Evolutionary conservation across 2,113 vertebrate genomes (phyloP).

Genomic region (Clinocottus analis): DNA sequence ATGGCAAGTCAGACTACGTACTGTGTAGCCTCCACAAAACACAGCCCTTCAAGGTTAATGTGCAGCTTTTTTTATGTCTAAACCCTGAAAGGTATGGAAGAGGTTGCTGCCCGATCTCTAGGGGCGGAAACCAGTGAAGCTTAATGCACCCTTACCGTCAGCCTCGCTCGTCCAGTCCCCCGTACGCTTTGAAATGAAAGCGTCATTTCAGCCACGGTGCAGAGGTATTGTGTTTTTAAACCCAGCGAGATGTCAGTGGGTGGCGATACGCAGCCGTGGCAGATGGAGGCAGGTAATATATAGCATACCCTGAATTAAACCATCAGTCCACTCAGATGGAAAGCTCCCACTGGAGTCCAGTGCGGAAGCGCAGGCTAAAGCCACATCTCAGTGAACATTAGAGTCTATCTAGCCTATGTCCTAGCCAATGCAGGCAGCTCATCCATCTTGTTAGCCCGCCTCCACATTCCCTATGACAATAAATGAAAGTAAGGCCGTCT

Average conservation of each 20-base stretch:
- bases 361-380: slow-evolving; percentile 28
- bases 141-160: slow-evolving; percentile 2
- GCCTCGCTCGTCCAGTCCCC: not conserved
- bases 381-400: slow-evolving; percentile 62
- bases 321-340: slow-evolving; percentile 44
- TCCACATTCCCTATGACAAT: slow-evolving; percentile 42
- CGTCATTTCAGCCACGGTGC: no score
- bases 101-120: slow-evolving; percentile 23
- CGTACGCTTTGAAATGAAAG: not conserved
- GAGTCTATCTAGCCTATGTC: slow-evolving; percentile 44
- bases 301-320: slow-evolving; percentile 38
- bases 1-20: not conserved
- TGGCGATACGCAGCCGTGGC: not conserved
- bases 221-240: slow-evolving; percentile 26
- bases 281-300: slow-evolving; percentile 20
- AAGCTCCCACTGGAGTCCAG: slow-evolving; percentile 52
- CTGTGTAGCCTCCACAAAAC: not conserved
- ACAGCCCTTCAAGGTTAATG: slow-evolving; percentile 40
- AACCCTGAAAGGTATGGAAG: slow-evolving; percentile 38
- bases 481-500: slow-evolving; percentile 41
- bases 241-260: not conserved
- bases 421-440: slow-evolving; percentile 59
- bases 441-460: slow-evolving; percentile 69
- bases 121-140: not conserved
- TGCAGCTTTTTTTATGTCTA: slow-evolving; percentile 42